phyloP scores from a whole-genome alignment of 2,113 vertebrate species.

The Microtus richardsoni region DNA sequence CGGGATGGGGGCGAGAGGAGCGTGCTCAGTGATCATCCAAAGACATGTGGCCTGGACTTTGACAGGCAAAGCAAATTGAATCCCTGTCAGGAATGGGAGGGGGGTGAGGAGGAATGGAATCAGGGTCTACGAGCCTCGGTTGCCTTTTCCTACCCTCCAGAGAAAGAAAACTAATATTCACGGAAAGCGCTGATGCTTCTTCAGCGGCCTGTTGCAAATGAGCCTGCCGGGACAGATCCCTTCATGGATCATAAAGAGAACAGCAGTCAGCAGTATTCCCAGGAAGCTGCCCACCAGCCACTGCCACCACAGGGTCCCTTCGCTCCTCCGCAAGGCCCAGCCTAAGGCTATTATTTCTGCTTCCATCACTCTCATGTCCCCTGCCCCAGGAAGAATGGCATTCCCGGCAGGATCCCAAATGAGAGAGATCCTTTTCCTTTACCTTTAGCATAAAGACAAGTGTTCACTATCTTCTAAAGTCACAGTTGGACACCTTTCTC shows the following conservation, averaged over 20 bases:
- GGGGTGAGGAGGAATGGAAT: background rate
- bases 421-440: background rate
- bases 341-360: background rate
- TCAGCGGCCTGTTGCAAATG: background rate
- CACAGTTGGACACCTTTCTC: background rate
- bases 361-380: background rate
- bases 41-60: background rate
- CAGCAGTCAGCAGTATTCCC: background rate
- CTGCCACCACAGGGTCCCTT: background rate
- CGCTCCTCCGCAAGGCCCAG: background rate
- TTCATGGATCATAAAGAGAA: background rate
- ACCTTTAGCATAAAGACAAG: background rate
- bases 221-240: background rate
- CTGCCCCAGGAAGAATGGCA: background rate
- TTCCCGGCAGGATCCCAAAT: background rate
- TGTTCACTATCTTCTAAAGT: background rate
- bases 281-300: background rate
- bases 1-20: background rate
- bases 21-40: background rate
- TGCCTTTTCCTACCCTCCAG: background rate
- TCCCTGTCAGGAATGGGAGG: background rate
- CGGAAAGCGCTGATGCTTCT: background rate
- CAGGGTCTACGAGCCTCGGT: background rate
- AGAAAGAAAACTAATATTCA: background rate
- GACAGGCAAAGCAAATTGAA: background rate